These are phyloP conservation scores for Sebastes itinus DNA, from an alignment of 2,797 vertebrate species.

Conservation along the genomic window DNA sequence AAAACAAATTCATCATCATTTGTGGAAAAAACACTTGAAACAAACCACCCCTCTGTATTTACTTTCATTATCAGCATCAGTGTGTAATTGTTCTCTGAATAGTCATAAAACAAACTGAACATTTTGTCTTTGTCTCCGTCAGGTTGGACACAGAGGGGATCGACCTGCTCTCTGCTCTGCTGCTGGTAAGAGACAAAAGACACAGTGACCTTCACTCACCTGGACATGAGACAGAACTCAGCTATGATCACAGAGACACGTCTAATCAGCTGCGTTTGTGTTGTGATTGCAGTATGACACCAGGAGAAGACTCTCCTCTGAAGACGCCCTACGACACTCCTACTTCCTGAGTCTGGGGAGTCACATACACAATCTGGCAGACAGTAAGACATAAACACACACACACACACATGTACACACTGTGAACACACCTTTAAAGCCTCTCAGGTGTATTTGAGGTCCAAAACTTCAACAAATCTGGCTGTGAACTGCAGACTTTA, in stretches of 20 bases:
- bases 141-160: slow-evolving; percentile 95
- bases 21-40: not conserved
- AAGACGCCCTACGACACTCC: slow-evolving; percentile 86
- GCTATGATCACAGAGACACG: not conserved
- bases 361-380: slow-evolving; percentile 87
- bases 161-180: slow-evolving; percentile 86
- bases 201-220: not conserved
- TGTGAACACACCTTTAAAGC: not conserved
- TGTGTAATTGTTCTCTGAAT: not conserved
- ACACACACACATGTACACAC: not conserved
- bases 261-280: slow-evolving; percentile 14
- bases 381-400: slow-evolving; percentile 85
- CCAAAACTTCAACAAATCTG: not conserved
- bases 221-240: not conserved
- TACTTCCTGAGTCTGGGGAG: slow-evolving; percentile 93
- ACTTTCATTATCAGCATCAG: not conserved
- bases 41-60: not conserved
- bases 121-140: slow-evolving; percentile 28
- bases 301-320: slow-evolving; percentile 86
- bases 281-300: slow-evolving; percentile 84
- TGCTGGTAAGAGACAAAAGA: slow-evolving; percentile 81
- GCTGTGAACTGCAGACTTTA: not conserved
- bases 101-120: not conserved
- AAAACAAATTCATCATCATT: not conserved
- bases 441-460: not conserved